A percentile compares a stretch with the other conserved stretches of the same genome.
Conservation (phyloP, 92 coral and sea anemone genomes). For the Porites cylindrica region DNA sequence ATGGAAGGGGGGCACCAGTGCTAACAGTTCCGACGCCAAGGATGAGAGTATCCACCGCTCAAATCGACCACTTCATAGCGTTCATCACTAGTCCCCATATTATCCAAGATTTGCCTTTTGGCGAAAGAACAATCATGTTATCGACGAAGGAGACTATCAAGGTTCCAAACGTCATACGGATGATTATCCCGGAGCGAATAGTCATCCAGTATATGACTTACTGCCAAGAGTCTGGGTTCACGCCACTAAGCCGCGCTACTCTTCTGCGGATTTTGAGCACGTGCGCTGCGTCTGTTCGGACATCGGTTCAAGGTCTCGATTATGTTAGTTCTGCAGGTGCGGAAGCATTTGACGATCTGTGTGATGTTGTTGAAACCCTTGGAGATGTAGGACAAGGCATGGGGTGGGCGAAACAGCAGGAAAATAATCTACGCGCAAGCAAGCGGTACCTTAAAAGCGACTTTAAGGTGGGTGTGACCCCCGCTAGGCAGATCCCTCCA, state of each 20-base stretch:
- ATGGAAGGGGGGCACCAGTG: constrained; percentile 62
- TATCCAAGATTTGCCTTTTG: constrained; percentile 52
- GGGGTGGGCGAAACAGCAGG: constrained; percentile 64
- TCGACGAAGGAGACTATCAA: constrained; percentile 46
- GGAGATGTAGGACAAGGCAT: constrained; percentile 58
- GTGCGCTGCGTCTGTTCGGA: no score
- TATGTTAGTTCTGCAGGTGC: constrained; percentile 64
- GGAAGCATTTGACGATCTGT: constrained; percentile 61
- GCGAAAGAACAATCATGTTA: constrained; percentile 37
- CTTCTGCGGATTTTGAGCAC: constrained; percentile 30
- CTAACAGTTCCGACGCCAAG: constrained; percentile 43
- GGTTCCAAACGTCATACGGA: constrained; percentile 58
- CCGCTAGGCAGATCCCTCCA: constrained; percentile 20
- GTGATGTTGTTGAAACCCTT: constrained; percentile 42
- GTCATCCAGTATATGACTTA: constrained; percentile 27
- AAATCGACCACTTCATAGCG: constrained; percentile 44
- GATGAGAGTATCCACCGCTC: constrained; percentile 49
- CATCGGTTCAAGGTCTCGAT: constrained; percentile 60
- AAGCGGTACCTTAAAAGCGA: constrained; percentile 59
- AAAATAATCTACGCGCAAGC: constrained; percentile 57
- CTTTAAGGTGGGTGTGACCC: constrained; percentile 47
- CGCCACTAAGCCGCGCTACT: constrained; percentile 36
- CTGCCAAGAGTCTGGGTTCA: constrained; percentile 44
- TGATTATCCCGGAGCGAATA: constrained; percentile 54
- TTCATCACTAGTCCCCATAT: constrained; percentile 40